Conservation (phyloP, 2,888 invertebrate genomes). For the Eretmocerus hayati region DNA sequence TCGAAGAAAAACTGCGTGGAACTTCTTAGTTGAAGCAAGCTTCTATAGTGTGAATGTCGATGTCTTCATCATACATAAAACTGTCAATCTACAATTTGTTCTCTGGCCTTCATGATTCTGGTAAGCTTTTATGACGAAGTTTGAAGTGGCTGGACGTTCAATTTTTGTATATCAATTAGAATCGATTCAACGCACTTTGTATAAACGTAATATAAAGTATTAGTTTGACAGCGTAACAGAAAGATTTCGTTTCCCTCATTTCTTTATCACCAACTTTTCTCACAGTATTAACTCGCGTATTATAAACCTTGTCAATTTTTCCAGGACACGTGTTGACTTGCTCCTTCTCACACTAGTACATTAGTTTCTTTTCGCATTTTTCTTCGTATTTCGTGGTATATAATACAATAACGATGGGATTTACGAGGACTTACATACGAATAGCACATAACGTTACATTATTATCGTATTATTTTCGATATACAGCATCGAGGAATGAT, state of each 20-base stretch:
- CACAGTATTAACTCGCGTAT: too few relatives aligned
- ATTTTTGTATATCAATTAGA: slow-evolving; percentile 19
- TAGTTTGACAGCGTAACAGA: slow-evolving; percentile 18
- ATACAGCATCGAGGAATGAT: slow-evolving; percentile 45
- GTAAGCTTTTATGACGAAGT: slow-evolving; percentile 2
- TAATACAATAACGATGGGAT: slow-evolving; percentile 38
- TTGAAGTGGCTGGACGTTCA: slow-evolving; percentile 15
- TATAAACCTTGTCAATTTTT: too few relatives aligned
- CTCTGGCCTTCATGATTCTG: too few relatives aligned
- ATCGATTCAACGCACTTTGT: slow-evolving; percentile 20
- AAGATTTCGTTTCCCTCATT: slow-evolving; percentile 20
- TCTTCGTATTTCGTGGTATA: slow-evolving; percentile 28
- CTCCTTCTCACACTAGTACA: slow-evolving; percentile 13
- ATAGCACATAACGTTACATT: slow-evolving; percentile 40
- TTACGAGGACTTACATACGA: slow-evolving; percentile 39
- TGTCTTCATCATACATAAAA: too few relatives aligned
- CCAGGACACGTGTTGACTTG: slow-evolving; percentile 3
- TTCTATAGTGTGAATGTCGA: too few relatives aligned
- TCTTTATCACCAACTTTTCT: slow-evolving; percentile 14
- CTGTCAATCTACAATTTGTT: too few relatives aligned
- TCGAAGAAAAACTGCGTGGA: slow-evolving; percentile 16
- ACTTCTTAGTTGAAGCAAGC: too few relatives aligned
- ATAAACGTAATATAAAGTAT: slow-evolving; percentile 18
- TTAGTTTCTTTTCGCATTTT: slow-evolving; percentile 23
- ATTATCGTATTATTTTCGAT: slow-evolving; percentile 40